Conservation (phyloP, 2,888 invertebrate species). For the Masnerella sp. region DNA sequence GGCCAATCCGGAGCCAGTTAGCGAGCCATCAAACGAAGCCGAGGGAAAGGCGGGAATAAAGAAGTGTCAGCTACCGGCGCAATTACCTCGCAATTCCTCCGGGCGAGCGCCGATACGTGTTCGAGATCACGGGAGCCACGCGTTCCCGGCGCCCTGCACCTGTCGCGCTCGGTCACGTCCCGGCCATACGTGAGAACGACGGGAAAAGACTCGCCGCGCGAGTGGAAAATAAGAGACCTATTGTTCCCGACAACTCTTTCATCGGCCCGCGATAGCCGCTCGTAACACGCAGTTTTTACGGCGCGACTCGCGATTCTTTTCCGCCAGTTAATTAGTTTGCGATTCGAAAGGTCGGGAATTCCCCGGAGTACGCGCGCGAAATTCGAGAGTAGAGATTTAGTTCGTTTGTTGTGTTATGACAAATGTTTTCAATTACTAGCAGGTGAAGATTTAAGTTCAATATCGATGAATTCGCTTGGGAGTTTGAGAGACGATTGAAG, state of each 20-base stretch:
- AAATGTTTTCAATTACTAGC: no score
- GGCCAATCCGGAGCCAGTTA: slow-evolving; percentile 35
- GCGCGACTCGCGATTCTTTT: no score
- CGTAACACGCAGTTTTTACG: background rate
- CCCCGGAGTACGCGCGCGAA: no score
- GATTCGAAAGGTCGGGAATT: no score
- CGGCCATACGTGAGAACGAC: slow-evolving; percentile 69
- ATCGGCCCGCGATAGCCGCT: slow-evolving; percentile 36
- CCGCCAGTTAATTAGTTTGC: no score
- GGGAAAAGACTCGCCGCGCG: slow-evolving; percentile 60
- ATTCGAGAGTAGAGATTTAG: no score
- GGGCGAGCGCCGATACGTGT: slow-evolving; percentile 48
- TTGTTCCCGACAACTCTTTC: slow-evolving; percentile 65
- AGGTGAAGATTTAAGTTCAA: no score
- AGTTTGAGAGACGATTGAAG: no score
- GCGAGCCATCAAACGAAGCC: slow-evolving; percentile 24
- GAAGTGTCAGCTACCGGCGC: slow-evolving; percentile 67
- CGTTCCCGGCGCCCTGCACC: slow-evolving; percentile 67
- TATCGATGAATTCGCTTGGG: no score
- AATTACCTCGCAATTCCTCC: slow-evolving; percentile 61
- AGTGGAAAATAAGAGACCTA: slow-evolving; percentile 74
- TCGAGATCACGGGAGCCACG: slow-evolving; percentile 51
- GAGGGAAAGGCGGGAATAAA: slow-evolving; percentile 57
- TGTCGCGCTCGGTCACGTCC: slow-evolving; percentile 71
- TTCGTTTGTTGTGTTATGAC: no score